phyloP scores from a whole-genome alignment of 2,113 vertebrate species.

The Periophthalmus modestus region DNA sequence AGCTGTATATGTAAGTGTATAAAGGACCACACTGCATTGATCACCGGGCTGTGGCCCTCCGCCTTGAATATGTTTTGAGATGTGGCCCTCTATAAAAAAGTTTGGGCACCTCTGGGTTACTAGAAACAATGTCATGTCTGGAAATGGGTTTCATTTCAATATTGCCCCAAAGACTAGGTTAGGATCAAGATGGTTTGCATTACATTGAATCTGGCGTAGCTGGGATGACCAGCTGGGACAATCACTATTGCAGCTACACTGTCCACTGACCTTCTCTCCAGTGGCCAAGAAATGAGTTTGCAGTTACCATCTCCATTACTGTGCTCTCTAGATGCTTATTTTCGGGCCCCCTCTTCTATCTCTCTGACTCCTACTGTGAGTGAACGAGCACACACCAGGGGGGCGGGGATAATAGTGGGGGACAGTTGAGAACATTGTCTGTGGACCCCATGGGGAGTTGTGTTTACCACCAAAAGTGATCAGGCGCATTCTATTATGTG shows the following conservation, averaged over 20 bases:
- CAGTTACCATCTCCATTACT: slow-evolving; percentile 45
- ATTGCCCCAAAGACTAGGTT: slow-evolving; percentile 8
- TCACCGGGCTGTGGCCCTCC: too few relatives aligned
- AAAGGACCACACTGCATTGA: too few relatives aligned
- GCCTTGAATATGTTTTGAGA: too few relatives aligned
- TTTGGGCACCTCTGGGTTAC: too few relatives aligned
- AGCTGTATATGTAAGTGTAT: too few relatives aligned
- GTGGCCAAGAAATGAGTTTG: slow-evolving; percentile 44
- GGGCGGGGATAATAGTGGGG: slow-evolving; percentile 55
- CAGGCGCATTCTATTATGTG: slow-evolving; percentile 57
- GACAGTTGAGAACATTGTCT: slow-evolving; percentile 56
- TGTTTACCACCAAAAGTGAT: slow-evolving; percentile 48
- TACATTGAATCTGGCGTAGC: slow-evolving; percentile 34
- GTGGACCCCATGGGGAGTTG: slow-evolving; percentile 41
- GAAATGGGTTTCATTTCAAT: neutral
- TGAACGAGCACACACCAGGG: slow-evolving; percentile 54
- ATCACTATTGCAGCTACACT: slow-evolving; percentile 24
- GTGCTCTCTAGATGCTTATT: slow-evolving; percentile 40
- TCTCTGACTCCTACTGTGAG: slow-evolving; percentile 41
- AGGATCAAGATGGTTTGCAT: slow-evolving; percentile 31
- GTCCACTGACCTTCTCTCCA: slow-evolving; percentile 31
- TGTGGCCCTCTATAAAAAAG: too few relatives aligned
- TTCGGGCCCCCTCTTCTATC: slow-evolving; percentile 38
- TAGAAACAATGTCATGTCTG: neutral
- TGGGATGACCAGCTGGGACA: slow-evolving; percentile 20